Conservation (phyloP, 2,797 vertebrate species). For the Carduelis carduelis region DNA sequence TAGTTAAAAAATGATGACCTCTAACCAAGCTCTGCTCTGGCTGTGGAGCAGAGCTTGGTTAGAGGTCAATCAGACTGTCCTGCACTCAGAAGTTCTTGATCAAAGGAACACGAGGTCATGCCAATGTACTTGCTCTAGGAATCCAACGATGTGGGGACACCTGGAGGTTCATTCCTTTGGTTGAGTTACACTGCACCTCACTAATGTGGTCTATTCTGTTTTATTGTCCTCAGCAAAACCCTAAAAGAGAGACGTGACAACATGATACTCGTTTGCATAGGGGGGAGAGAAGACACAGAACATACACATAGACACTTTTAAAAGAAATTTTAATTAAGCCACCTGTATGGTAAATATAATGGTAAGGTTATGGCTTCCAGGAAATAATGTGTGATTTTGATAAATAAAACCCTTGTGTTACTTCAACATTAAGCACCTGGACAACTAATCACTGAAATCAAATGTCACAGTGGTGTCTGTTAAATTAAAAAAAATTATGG, state of each 20-base stretch:
- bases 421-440: neutral
- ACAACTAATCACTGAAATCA: neutral
- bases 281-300: neutral
- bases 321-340: conserved; percentile 66
- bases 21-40: too few species aligned
- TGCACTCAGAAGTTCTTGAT: neutral
- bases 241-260: conserved; percentile 47
- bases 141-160: neutral
- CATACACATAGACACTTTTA: neutral
- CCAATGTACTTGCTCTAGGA: neutral
- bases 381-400: neutral
- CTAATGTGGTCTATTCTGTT: conserved; percentile 34
- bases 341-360: conserved; percentile 23
- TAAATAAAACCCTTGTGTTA: neutral
- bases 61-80: neutral
- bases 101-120: neutral
- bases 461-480: neutral
- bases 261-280: neutral
- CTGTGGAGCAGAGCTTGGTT: neutral
- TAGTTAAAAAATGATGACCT: neutral
- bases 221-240: conserved; percentile 25
- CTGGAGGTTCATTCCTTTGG: neutral
- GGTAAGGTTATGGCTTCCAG: conserved; percentile 10
- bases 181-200: neutral
- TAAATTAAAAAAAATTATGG: neutral